phyloP scores from a whole-genome alignment of 2,113 vertebrate genomes.

The Anarhynchus alexandrinus region DNA sequence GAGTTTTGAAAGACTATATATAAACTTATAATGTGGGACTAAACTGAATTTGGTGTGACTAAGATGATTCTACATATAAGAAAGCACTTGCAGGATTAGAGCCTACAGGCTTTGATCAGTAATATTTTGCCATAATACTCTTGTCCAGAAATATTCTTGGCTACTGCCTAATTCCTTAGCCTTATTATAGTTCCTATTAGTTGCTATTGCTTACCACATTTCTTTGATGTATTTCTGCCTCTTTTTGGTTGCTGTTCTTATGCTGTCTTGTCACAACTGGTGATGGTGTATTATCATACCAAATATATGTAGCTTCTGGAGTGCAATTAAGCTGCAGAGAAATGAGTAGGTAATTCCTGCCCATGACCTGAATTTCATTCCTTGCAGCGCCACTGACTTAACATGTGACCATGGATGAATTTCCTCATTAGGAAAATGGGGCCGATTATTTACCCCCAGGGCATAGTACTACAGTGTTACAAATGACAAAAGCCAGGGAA shows the following conservation, averaged over 20 bases:
- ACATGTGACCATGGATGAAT: slow-evolving; percentile 26
- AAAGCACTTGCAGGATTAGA: neutral
- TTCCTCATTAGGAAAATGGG: slow-evolving; percentile 49
- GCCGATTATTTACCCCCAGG: slow-evolving; percentile 26
- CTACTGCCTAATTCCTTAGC: neutral
- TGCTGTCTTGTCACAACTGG: neutral
- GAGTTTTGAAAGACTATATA: neutral
- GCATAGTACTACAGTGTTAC: neutral
- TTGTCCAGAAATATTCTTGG: slow-evolving; percentile 4
- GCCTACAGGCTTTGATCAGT: neutral
- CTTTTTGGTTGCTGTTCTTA: neutral
- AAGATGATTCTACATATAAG: neutral
- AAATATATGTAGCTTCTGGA: neutral
- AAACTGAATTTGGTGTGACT: neutral
- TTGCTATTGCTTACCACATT: neutral
- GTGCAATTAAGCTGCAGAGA: neutral
- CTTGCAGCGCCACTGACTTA: slow-evolving; percentile 9
- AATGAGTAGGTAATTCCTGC: neutral
- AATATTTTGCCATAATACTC: neutral
- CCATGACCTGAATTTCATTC: slow-evolving; percentile 7
- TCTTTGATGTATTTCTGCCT: neutral
- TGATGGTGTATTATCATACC: neutral
- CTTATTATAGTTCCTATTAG: neutral
- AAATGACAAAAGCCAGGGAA: neutral
- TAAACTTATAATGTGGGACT: neutral